Evolutionary conservation across 2,888 invertebrate genomes (phyloP), one percentile per base, ranked within the genome.

Genomic region (Drosophila birchii): DNA sequence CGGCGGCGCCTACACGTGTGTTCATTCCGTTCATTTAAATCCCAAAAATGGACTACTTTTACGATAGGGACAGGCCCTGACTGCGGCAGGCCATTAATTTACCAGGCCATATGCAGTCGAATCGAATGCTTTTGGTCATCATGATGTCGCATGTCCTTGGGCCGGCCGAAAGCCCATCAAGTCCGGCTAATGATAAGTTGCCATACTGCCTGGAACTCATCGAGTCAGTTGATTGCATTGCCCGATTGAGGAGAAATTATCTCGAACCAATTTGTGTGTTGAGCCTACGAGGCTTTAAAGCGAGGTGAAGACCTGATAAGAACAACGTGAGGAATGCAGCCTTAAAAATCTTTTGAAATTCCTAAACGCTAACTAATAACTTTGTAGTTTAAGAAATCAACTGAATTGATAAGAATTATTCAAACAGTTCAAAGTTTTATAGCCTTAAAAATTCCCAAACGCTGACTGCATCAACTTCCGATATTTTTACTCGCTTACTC

Each of bases 111-210:
- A 57, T 68, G 67, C 67, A 68, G 71, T 49, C n/a, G 41, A 43
- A 20, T 18, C 59, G 47, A 36, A 56, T 56, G 47, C 57, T 70
- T 49, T 68, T 68, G 67, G 67, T 70, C 71, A 70, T 64, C 64
- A 49, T 67, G 67, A 36, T 34, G 71, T 71, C 68, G 20, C 49
- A 51, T 74, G 89, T 83, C 82, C 82, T 83, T 86, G 89, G 74
- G 76, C 60, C 78, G 54, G 61, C 57, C 41, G 71, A 61, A 70
- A 66, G 72, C 80, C 44, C 36, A 70, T 66, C 67, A 64, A 26
- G 54, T 45, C 51, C 23, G 70, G 66, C 66, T 64, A 81, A 80
- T 81, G 58, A 83, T 88, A 73, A 78, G 53, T 70, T 55, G 73
- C 64, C 63, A 58, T 64, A 58, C 62, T 29, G 36, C 26, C 55